Percentiles rank a stretch among this genome's conserved stretches.
phyloP scores from a whole-genome alignment of 2,888 invertebrate species.

The Thereva nobilitata region DNA sequence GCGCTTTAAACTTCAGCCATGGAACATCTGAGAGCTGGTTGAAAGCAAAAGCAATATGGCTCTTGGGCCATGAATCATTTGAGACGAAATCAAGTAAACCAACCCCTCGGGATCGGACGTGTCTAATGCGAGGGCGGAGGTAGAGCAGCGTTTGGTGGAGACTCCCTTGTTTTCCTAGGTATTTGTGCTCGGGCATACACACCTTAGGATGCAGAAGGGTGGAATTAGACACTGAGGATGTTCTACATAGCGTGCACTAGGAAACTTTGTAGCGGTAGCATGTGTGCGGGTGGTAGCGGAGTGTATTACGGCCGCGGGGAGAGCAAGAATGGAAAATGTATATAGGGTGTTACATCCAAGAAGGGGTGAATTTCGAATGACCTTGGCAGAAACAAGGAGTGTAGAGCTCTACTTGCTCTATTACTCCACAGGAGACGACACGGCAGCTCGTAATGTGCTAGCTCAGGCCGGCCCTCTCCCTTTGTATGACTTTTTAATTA shows the following conservation, averaged over 20 bases:
- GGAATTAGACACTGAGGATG: too few relatives aligned
- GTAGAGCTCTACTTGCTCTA: background rate
- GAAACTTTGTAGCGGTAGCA: background rate
- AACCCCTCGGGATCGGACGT: slow-evolving; percentile 22
- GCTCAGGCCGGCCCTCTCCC: background rate
- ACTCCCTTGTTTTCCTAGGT: too few relatives aligned
- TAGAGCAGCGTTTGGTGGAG: slow-evolving; percentile 5
- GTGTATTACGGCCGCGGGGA: slow-evolving; percentile 14
- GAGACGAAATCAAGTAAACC: slow-evolving; percentile 26
- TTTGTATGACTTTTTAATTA: slow-evolving; percentile 54
- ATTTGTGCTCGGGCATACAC: too few relatives aligned
- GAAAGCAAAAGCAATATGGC: slow-evolving; percentile 41
- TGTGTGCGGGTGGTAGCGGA: background rate
- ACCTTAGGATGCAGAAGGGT: too few relatives aligned
- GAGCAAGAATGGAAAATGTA: slow-evolving; percentile 36
- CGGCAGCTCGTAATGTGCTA: slow-evolving; percentile 1
- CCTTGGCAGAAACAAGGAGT: slow-evolving; percentile 52
- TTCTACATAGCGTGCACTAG: slow-evolving; percentile 18
- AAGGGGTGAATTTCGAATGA: slow-evolving; percentile 59
- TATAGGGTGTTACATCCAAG: slow-evolving; percentile 45
- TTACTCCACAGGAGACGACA: background rate
- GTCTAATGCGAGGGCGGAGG: slow-evolving; percentile 7
- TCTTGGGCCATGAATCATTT: slow-evolving; percentile 39
- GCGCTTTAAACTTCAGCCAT: background rate
- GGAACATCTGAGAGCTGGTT: background rate